Conservation (phyloP, 2,888 invertebrate species). For the Trissoscelio sp. region DNA sequence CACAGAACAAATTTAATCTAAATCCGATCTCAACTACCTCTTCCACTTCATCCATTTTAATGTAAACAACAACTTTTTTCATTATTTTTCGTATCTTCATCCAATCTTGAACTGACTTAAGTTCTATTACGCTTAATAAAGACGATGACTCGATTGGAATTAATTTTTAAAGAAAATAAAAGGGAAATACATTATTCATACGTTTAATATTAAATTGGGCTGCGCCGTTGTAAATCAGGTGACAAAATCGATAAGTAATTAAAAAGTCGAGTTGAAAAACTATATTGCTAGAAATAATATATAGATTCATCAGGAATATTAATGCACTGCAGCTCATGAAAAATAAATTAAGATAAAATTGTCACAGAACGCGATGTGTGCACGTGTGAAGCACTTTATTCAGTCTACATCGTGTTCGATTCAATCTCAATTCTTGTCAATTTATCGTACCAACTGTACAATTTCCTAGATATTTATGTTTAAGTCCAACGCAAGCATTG, state of each 20-base stretch:
- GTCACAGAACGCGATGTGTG: background rate
- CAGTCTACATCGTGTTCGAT: conserved; percentile 1
- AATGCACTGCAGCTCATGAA: background rate
- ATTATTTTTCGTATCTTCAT: too few species aligned
- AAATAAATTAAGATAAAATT: too few species aligned
- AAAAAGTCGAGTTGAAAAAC: background rate
- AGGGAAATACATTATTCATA: background rate
- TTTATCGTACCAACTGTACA: background rate
- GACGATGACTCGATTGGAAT: background rate
- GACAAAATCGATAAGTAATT: background rate
- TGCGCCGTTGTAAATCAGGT: background rate
- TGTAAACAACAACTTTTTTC: background rate
- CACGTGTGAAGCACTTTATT: background rate
- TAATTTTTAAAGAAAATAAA: background rate
- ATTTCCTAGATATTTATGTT: background rate
- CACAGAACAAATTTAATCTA: too few species aligned
- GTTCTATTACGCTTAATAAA: background rate
- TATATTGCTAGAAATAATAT: background rate
- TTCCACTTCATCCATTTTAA: background rate
- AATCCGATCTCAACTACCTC: too few species aligned
- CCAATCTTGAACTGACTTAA: too few species aligned
- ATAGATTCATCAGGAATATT: background rate
- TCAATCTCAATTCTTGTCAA: background rate
- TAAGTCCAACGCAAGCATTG: background rate
- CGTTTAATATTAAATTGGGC: background rate